Conservation (phyloP, 2,888 invertebrate species). For the Luperina testacea region DNA sequence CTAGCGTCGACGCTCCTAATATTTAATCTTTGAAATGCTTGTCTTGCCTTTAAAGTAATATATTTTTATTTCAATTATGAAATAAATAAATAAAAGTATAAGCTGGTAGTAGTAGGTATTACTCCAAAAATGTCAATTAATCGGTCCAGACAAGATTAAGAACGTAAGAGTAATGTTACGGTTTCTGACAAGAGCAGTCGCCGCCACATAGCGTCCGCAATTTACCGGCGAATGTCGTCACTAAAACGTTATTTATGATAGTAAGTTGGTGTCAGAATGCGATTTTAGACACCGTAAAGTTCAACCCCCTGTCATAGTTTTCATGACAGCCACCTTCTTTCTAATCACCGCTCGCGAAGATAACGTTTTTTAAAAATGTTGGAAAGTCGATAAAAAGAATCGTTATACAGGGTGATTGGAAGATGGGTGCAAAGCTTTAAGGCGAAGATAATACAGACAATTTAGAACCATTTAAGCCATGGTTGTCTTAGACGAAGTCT, state of each 20-base stretch:
- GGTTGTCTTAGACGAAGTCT: too few relatives aligned
- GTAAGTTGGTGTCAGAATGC: neutral
- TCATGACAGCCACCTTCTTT: neutral
- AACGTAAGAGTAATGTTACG: neutral
- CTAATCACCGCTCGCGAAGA: neutral
- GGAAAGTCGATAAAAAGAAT: neutral
- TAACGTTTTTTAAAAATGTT: neutral
- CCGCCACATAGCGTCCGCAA: neutral
- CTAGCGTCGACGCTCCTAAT: neutral
- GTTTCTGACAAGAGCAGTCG: neutral
- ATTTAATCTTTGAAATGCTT: neutral
- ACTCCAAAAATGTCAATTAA: slow-evolving; percentile 12
- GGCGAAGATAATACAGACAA: too few relatives aligned
- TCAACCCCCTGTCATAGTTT: neutral
- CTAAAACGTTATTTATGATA: neutral
- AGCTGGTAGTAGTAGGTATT: neutral
- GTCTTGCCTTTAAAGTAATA: slow-evolving; percentile 7
- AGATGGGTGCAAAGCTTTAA: too few relatives aligned
- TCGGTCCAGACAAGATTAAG: neutral
- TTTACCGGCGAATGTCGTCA: neutral
- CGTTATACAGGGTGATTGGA: neutral
- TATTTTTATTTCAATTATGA: neutral
- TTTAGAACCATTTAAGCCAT: too few relatives aligned
- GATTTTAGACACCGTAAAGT: neutral
- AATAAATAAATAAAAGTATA: neutral